These are phyloP conservation scores for Scleropages formosus DNA, from an alignment of 2,797 vertebrate species.

Conservation along the genomic window DNA sequence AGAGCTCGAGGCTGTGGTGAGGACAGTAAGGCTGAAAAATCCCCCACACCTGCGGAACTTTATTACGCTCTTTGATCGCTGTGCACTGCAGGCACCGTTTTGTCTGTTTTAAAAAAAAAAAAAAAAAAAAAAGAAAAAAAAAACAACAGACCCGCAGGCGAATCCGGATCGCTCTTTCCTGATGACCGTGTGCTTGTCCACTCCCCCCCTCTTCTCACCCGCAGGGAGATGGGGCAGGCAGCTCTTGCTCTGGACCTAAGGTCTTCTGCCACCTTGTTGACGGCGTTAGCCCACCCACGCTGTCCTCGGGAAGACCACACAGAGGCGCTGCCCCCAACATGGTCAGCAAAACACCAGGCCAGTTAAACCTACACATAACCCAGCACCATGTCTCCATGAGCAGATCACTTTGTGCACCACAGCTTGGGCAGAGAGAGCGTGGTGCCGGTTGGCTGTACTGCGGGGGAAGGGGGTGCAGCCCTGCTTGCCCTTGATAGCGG, in stretches of 20 bases:
- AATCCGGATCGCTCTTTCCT: not conserved
- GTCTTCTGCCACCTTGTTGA: too few species aligned
- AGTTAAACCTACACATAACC: too few species aligned
- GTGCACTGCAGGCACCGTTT: constrained; percentile 18
- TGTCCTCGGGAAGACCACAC: not conserved
- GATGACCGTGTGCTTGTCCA: constrained; percentile 1
- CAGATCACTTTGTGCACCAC: constrained; percentile 43
- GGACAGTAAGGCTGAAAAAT: constrained; percentile 37
- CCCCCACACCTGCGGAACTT: constrained; percentile 40
- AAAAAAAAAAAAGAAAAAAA: not conserved
- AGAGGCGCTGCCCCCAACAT: not conserved
- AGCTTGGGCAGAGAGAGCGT: constrained; percentile 50
- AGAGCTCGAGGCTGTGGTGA: constrained; percentile 30
- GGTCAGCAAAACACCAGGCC: not conserved
- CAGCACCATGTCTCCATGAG: not conserved
- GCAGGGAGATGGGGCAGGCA: not conserved
- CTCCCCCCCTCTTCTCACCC: not conserved
- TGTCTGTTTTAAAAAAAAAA: not conserved
- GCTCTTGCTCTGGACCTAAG: too few species aligned
- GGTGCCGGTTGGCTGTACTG: not conserved
- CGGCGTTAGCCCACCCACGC: too few species aligned
- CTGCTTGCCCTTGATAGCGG: constrained; percentile 59
- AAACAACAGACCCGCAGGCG: not conserved
- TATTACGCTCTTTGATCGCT: constrained; percentile 39
- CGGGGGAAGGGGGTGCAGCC: constrained; percentile 48